Conservation (phyloP, 2,888 invertebrate genomes). For the Lacanobia oleracea region DNA sequence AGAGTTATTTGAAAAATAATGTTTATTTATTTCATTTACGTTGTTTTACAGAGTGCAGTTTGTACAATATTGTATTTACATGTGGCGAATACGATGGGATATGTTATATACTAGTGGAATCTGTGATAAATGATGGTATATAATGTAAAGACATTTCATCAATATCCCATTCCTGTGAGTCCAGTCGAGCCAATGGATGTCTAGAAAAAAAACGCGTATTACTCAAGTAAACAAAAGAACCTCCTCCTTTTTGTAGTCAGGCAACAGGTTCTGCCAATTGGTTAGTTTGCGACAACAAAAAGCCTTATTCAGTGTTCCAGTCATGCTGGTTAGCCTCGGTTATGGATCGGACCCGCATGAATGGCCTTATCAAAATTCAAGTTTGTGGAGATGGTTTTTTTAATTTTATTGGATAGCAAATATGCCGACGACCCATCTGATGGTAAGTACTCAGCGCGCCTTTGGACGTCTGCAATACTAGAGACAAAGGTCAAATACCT, state of each 20-base stretch:
- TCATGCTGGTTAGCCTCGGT: constrained; percentile 3
- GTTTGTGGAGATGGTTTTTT: not conserved
- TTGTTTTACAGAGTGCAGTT: constrained; percentile 68
- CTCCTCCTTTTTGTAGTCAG: not conserved
- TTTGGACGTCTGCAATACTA: no score
- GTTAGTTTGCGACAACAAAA: not conserved
- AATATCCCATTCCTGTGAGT: constrained; percentile 12
- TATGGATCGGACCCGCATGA: constrained; percentile 10
- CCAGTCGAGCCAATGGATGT: constrained; percentile 37
- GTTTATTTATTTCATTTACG: constrained; percentile 78
- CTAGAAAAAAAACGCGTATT: not conserved
- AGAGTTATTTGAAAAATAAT: constrained; percentile 81
- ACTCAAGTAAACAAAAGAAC: not conserved
- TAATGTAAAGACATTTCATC: not conserved
- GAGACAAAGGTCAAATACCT: no score
- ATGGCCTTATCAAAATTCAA: not conserved
- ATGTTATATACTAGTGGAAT: constrained; percentile 61
- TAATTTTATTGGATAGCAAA: not conserved
- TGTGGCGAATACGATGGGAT: constrained; percentile 68
- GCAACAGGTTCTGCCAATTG: not conserved
- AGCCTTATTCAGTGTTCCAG: not conserved
- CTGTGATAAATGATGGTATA: constrained; percentile 16
- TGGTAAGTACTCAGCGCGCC: no score
- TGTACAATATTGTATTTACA: constrained; percentile 76
- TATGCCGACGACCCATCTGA: no score